Evolutionary conservation across 2,888 invertebrate species (phyloP).

Genomic region (Tipula lateralis): DNA sequence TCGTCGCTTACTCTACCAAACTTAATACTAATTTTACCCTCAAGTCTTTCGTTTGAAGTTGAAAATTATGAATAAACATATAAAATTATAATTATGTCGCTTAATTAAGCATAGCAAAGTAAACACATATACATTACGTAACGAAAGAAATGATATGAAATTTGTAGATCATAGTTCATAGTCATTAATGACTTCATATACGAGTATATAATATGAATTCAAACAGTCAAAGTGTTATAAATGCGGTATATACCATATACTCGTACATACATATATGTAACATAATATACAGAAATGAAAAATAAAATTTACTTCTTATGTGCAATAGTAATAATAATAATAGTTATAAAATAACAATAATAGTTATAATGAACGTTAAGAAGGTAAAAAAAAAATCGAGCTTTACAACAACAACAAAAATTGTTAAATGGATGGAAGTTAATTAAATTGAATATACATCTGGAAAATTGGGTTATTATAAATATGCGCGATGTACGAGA

Average conservation of each 20-base stretch:
- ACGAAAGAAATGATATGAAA: background rate
- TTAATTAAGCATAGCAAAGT: background rate
- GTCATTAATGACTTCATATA: background rate
- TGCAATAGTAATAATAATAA: constrained; percentile 13
- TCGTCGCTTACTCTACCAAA: background rate
- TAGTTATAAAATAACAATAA: background rate
- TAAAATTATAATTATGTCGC: background rate
- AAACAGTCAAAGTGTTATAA: background rate
- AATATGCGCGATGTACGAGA: background rate
- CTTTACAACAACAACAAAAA: background rate
- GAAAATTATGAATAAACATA: background rate
- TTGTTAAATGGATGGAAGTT: constrained; percentile 5
- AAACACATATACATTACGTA: background rate
- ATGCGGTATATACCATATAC: too few relatives aligned
- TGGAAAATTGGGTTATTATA: background rate
- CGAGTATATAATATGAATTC: background rate
- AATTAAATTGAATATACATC: background rate
- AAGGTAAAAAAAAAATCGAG: constrained; percentile 14
- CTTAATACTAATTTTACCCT: background rate
- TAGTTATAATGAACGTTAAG: background rate
- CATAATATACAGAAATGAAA: background rate
- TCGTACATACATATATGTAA: too few relatives aligned
- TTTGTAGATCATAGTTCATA: constrained; percentile 9
- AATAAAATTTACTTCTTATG: background rate
- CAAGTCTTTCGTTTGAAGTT: background rate